These are phyloP conservation scores for Burhinus bistriatus DNA, from an alignment of 2,113 vertebrate species.

Conservation along the genomic window DNA sequence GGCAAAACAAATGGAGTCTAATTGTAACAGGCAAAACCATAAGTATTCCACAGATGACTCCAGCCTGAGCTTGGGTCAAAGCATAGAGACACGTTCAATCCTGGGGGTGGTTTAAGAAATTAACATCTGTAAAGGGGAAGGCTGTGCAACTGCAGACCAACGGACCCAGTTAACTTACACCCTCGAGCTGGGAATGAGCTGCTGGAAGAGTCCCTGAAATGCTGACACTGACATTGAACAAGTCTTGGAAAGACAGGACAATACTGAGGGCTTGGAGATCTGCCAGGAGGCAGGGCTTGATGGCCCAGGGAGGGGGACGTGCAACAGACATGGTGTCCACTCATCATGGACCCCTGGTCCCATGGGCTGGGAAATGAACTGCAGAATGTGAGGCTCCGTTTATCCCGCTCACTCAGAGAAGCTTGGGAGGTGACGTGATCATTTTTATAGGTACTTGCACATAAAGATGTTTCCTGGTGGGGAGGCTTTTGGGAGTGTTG, in stretches of 20 bases:
- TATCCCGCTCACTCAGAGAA: not conserved
- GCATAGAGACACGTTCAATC: not conserved
- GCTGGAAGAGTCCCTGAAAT: not conserved
- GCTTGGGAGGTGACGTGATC: not conserved
- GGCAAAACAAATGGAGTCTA: not conserved
- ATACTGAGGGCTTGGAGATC: not conserved
- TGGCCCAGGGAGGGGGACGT: not conserved
- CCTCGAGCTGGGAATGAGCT: not conserved
- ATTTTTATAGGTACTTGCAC: slow-evolving; percentile 27
- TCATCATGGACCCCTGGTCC: not conserved
- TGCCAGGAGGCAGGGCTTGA: not conserved
- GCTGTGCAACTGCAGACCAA: not conserved
- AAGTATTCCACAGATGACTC: not conserved
- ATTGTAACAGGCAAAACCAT: not conserved
- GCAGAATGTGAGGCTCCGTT: not conserved
- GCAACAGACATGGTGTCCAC: not conserved
- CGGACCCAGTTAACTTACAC: not conserved
- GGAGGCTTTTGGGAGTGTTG: not conserved
- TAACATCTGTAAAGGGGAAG: not conserved
- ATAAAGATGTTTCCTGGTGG: slow-evolving; percentile 8
- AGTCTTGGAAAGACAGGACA: not conserved
- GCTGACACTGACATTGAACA: not conserved
- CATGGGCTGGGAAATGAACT: not conserved
- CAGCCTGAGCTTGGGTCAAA: not conserved
- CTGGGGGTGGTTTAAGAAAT: not conserved